Evolutionary conservation across 1,140 invertebrate genomes (phyloP).

Genomic region (Leptopilina clavipes): DNA sequence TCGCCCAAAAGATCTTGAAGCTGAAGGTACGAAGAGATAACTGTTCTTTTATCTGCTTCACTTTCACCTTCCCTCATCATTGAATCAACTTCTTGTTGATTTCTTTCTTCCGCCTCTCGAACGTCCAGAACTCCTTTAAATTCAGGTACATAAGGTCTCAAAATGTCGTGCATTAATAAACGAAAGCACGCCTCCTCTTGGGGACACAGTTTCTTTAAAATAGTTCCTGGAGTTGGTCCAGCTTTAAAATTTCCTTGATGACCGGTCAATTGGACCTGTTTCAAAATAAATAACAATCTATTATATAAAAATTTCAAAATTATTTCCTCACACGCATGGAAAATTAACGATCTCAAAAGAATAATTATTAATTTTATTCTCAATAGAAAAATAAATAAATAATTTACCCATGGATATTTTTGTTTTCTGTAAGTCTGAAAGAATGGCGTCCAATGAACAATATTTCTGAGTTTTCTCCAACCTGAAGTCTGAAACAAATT

Average conservation of each 20-base stretch:
- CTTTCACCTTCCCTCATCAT: conserved; percentile 48
- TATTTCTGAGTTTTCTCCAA: conserved; percentile 94
- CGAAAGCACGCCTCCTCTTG: conserved; percentile 92
- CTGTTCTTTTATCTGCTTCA: conserved; percentile 48
- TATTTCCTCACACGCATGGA: no score
- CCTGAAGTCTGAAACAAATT: conserved; percentile 87
- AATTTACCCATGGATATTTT: conserved; percentile 90
- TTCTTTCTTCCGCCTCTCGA: conserved; percentile 60
- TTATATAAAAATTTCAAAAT: no score
- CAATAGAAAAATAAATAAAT: conserved; percentile 30
- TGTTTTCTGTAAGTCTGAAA: conserved; percentile 97
- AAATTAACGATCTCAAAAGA: no score
- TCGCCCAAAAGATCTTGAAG: conserved; percentile 93
- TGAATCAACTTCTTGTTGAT: conserved; percentile 37
- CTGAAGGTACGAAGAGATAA: conserved; percentile 82
- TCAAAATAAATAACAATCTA: conserved; percentile 9
- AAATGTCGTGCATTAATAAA: conserved; percentile 89
- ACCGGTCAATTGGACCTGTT: conserved; percentile 87
- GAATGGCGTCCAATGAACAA: conserved; percentile 96
- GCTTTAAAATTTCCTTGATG: conserved; percentile 96
- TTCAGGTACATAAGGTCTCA: conserved; percentile 92
- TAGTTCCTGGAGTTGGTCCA: conserved; percentile 92
- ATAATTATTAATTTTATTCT: not conserved
- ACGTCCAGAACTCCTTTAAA: conserved; percentile 82
- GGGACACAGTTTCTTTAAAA: conserved; percentile 92